Evolutionary conservation across 2,797 vertebrate species (phyloP).

Genomic region (Melanotaenia pygmaea): DNA sequence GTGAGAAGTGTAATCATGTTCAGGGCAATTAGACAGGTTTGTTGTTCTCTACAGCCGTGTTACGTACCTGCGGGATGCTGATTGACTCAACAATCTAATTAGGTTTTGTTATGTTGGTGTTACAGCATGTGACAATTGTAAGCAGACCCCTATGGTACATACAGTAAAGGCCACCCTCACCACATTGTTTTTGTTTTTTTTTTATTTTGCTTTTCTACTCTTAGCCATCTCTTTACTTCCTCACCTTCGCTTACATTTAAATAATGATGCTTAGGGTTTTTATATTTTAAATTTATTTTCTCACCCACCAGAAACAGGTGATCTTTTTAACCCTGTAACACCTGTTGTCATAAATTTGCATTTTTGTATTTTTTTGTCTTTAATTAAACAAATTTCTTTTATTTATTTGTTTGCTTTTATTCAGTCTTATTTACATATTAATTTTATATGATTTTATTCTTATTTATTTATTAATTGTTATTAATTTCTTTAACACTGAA

Average conservation of each 20-base stretch:
- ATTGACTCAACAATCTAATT: constrained; percentile 84
- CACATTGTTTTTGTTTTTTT: background rate
- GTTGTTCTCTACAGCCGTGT: constrained; percentile 78
- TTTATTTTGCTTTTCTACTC: constrained; percentile 4
- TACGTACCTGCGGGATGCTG: constrained; percentile 80
- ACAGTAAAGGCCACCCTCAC: constrained; percentile 19
- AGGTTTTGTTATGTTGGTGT: constrained; percentile 72
- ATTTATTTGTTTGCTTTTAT: background rate
- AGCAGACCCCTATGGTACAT: constrained; percentile 24
- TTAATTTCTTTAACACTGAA: background rate
- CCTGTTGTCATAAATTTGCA: background rate
- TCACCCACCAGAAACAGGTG: background rate
- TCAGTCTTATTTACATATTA: background rate
- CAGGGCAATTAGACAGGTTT: constrained; percentile 81
- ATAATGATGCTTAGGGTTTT: background rate
- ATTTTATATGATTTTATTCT: background rate
- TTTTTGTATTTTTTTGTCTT: background rate
- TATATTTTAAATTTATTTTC: background rate
- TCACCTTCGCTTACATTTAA: constrained; percentile 2
- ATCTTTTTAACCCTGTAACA: background rate
- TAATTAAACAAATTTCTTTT: background rate
- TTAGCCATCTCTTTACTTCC: background rate
- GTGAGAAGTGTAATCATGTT: constrained; percentile 82
- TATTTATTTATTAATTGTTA: too few species aligned
- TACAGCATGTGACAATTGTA: constrained; percentile 56